Evolutionary conservation across 2,888 invertebrate species (phyloP).

Genomic region (Mythimna pallens): DNA sequence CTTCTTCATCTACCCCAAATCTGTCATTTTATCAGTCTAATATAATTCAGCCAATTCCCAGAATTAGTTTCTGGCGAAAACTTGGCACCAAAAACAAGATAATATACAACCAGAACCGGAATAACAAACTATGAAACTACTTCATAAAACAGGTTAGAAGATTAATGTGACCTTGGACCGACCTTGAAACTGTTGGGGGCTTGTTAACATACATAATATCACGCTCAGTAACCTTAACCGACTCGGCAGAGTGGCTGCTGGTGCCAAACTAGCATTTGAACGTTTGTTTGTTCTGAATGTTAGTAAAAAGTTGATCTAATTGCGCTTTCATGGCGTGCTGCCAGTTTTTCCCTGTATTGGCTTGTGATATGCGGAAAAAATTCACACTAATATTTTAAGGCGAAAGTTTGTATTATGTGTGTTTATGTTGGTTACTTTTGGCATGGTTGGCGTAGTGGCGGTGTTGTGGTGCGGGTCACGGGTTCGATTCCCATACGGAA

Average conservation of each 20-base stretch:
- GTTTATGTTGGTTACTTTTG: too few relatives aligned
- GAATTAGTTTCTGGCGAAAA: neutral
- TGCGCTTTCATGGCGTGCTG: conserved; percentile 27
- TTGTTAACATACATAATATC: conserved; percentile 34
- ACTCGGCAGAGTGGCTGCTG: conserved; percentile 7
- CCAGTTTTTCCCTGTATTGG: conserved; percentile 30
- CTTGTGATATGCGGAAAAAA: conserved; percentile 10
- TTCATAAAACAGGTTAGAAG: conserved; percentile 36
- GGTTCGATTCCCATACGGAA: too few relatives aligned
- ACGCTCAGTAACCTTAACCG: conserved; percentile 8
- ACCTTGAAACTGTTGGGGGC: conserved; percentile 34
- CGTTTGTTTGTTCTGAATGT: conserved; percentile 18
- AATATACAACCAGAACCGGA: conserved; percentile 9
- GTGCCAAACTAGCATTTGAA: conserved; percentile 20
- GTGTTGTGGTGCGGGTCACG: too few relatives aligned
- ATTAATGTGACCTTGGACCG: conserved; percentile 33
- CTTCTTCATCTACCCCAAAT: too few relatives aligned
- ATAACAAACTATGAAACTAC: conserved; percentile 20
- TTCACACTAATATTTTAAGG: neutral
- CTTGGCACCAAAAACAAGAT: conserved; percentile 8
- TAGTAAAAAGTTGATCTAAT: conserved; percentile 40
- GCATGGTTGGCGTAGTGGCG: too few relatives aligned
- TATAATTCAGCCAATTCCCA: neutral
- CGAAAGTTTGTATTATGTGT: too few relatives aligned
- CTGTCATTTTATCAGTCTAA: neutral